These are phyloP conservation scores for Gastracanthus pulcherrimus DNA, from an alignment of 2,888 invertebrate species.

Conservation along the genomic window DNA sequence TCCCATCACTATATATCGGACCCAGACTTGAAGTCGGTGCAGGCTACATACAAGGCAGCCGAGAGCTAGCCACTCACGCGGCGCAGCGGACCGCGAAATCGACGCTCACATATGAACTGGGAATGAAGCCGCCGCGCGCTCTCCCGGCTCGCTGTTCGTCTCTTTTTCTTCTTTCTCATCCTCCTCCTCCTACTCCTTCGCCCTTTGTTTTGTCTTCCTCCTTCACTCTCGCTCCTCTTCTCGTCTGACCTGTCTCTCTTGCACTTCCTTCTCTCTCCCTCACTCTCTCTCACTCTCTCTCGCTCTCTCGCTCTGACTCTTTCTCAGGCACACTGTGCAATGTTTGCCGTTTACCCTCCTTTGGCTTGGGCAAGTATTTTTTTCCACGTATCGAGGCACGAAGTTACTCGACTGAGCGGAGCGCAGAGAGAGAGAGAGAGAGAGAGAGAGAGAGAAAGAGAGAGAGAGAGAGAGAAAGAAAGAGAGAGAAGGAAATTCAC, in stretches of 20 bases:
- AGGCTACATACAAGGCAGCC: conserved; percentile 66
- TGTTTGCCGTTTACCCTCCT: conserved; percentile 50
- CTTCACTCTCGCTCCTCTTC: conserved; percentile 38
- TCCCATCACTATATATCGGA: conserved; percentile 69
- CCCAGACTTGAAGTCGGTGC: conserved; percentile 66
- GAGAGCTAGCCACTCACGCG: conserved; percentile 72
- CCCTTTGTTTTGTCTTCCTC: conserved; percentile 55
- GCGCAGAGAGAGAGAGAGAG: background rate
- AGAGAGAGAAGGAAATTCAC: conserved; percentile 29
- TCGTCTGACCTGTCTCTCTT: conserved; percentile 25
- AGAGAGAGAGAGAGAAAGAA: background rate
- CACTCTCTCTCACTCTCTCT: background rate
- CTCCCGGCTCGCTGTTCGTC: conserved; percentile 55
- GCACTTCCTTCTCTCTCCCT: conserved; percentile 20
- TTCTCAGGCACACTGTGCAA: conserved; percentile 12
- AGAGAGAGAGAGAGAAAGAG: conserved; percentile 19
- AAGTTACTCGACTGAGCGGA: conserved; percentile 24
- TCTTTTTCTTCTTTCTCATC: conserved; percentile 58
- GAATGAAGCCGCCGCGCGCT: conserved; percentile 57
- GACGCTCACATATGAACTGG: conserved; percentile 77
- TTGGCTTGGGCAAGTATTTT: conserved; percentile 29
- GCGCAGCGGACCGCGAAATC: conserved; percentile 77
- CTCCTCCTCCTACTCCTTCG: conserved; percentile 56
- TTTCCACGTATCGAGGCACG: conserved; percentile 44
- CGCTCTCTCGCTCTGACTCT: conserved; percentile 19